Conservation (phyloP, 2,797 vertebrate species). For the Malacoraja senta region DNA sequence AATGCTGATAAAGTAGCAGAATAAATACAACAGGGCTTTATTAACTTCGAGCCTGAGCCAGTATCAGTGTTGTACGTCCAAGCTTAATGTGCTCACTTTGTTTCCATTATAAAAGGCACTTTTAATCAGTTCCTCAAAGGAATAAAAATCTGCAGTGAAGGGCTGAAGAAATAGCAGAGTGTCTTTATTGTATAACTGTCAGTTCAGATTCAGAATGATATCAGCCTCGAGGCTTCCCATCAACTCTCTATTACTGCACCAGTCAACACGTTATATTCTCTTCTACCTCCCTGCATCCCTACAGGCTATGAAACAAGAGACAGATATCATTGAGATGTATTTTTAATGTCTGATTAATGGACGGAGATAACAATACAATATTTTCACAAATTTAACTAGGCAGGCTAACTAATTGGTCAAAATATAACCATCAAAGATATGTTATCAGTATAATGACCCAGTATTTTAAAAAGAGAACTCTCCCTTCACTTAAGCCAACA, state of each 20-base stretch:
- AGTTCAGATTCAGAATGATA: slow-evolving; percentile 25
- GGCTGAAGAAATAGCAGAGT: slow-evolving; percentile 10
- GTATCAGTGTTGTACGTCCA: neutral
- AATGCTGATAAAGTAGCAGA: neutral
- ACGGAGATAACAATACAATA: neutral
- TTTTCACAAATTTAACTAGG: neutral
- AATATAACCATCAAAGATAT: neutral
- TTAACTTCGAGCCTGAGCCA: neutral
- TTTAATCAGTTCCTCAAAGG: slow-evolving; percentile 19
- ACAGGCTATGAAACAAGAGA: neutral
- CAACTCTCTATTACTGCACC: slow-evolving; percentile 21
- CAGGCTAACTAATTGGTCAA: neutral
- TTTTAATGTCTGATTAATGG: slow-evolving; percentile 20
- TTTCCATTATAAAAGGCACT: slow-evolving; percentile 21
- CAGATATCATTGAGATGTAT: neutral
- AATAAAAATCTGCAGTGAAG: neutral
- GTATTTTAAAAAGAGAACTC: neutral
- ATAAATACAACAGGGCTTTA: neutral
- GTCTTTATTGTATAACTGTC: slow-evolving; percentile 19
- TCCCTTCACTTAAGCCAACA: neutral
- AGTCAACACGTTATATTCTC: slow-evolving; percentile 9
- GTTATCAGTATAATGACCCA: neutral
- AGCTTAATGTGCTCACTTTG: neutral
- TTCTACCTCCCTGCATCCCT: slow-evolving; percentile 14
- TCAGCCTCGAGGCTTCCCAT: slow-evolving; percentile 20